Conservation (phyloP, 2,888 invertebrate genomes). For the Thysanoteuthis rhombus region DNA sequence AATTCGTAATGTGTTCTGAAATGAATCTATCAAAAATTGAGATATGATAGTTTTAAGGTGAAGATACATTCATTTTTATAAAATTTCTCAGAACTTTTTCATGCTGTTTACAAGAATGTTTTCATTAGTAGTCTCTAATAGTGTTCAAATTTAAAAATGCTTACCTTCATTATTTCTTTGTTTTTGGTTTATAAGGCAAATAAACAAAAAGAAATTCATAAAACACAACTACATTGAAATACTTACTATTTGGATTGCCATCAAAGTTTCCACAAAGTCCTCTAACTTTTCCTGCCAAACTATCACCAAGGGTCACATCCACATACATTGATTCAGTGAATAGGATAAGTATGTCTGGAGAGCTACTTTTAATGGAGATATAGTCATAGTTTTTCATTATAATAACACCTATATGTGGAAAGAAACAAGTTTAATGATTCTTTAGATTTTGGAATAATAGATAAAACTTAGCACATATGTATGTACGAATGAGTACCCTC, state of each 20-base stretch:
- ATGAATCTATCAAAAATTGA: neutral
- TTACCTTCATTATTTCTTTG: too few relatives aligned
- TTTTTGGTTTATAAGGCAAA: too few relatives aligned
- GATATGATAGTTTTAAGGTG: too few relatives aligned
- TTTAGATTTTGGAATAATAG: neutral
- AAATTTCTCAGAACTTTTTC: too few relatives aligned
- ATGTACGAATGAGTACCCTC: neutral
- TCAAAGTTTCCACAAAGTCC: constrained; percentile 30
- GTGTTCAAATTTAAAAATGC: too few relatives aligned
- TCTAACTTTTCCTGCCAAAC: neutral
- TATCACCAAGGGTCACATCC: constrained; percentile 1
- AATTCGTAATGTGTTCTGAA: neutral
- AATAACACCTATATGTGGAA: neutral
- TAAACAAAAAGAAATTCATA: neutral
- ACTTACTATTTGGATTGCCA: constrained; percentile 27
- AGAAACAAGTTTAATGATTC: neutral
- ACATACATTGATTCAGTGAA: constrained; percentile 20
- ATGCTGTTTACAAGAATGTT: too few relatives aligned
- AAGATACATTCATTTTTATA: too few relatives aligned
- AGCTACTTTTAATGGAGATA: constrained; percentile 1
- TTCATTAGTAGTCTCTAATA: too few relatives aligned
- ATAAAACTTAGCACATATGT: neutral
- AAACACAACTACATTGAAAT: neutral
- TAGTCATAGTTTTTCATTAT: constrained; percentile 26
- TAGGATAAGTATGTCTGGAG: neutral